Evolutionary conservation across 2,797 vertebrate genomes (phyloP).

Genomic region (Xenentodon cancila): DNA sequence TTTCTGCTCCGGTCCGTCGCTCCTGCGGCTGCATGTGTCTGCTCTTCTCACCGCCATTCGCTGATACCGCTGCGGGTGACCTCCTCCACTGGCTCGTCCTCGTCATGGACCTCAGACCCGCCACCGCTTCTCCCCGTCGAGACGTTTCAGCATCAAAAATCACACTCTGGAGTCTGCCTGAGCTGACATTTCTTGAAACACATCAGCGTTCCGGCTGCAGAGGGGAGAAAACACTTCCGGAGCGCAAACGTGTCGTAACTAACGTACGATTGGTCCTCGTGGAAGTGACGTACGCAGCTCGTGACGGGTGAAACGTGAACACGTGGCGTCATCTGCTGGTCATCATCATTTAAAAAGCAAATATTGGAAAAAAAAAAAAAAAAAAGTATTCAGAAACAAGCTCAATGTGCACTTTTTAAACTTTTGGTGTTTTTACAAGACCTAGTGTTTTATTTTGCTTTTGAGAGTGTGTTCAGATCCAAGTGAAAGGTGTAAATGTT

Average conservation of each 20-base stretch:
- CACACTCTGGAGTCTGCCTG: not conserved
- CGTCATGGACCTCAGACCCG: constrained; percentile 51
- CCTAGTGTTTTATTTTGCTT: no score
- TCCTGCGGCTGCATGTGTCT: constrained; percentile 6
- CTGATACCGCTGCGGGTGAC: constrained; percentile 29
- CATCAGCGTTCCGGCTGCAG: constrained; percentile 72
- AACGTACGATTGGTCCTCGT: not conserved
- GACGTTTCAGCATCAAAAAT: constrained; percentile 9
- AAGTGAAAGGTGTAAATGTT: no score
- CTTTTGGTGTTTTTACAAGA: no score
- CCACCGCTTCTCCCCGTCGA: not conserved
- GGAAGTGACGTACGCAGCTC: not conserved
- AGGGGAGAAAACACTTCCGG: constrained; percentile 54
- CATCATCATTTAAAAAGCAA: no score
- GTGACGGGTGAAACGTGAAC: accelerated
- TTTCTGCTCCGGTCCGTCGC: no score
- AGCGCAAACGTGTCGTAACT: constrained; percentile 65
- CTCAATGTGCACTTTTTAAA: no score
- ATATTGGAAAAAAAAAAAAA: no score
- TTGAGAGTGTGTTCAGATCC: no score
- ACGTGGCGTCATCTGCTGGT: constrained; percentile 37
- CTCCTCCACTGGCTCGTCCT: constrained; percentile 42
- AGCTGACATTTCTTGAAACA: constrained; percentile 57
- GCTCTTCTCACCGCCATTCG: constrained; percentile 76
- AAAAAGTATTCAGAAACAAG: no score